These are phyloP conservation scores for Parazoanthus atlanticus DNA, from an alignment of 92 coral and sea anemone genomes.

Conservation along the genomic window DNA sequence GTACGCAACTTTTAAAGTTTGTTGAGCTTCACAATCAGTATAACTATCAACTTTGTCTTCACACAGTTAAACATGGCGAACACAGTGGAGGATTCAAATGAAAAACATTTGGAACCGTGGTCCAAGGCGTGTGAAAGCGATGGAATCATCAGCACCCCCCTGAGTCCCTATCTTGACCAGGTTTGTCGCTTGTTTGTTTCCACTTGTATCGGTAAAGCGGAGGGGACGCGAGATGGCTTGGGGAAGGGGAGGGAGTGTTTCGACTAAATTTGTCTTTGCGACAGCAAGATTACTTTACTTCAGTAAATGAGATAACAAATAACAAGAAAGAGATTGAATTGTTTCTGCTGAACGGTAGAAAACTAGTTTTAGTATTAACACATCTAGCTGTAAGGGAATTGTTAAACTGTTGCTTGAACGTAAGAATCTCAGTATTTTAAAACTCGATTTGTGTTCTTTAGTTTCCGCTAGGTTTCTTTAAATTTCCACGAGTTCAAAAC, in stretches of 20 bases:
- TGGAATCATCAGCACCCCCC: slow-evolving; percentile 85
- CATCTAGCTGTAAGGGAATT: no score
- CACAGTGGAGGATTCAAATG: slow-evolving; percentile 98
- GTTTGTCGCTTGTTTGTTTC: slow-evolving; percentile 31
- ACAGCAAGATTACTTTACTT: no score
- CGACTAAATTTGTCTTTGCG: neutral
- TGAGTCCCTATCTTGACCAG: slow-evolving; percentile 95
- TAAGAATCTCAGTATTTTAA: no score
- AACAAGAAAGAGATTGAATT: neutral
- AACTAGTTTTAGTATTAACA: no score
- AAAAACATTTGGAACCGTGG: slow-evolving; percentile 94
- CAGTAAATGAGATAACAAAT: no score
- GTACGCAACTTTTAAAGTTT: no score
- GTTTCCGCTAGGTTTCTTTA: no score
- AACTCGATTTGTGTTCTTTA: no score
- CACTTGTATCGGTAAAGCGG: neutral
- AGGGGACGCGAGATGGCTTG: neutral
- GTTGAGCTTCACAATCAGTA: neutral
- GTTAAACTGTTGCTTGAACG: no score
- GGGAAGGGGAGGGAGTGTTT: neutral
- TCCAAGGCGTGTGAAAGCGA: slow-evolving; percentile 88
- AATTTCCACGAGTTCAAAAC: no score
- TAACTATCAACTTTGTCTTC: neutral
- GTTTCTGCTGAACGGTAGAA: no score
- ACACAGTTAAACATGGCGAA: slow-evolving; percentile 85